phyloP scores from a whole-genome alignment of 1,140 invertebrate species.

The Asobara japonica region DNA sequence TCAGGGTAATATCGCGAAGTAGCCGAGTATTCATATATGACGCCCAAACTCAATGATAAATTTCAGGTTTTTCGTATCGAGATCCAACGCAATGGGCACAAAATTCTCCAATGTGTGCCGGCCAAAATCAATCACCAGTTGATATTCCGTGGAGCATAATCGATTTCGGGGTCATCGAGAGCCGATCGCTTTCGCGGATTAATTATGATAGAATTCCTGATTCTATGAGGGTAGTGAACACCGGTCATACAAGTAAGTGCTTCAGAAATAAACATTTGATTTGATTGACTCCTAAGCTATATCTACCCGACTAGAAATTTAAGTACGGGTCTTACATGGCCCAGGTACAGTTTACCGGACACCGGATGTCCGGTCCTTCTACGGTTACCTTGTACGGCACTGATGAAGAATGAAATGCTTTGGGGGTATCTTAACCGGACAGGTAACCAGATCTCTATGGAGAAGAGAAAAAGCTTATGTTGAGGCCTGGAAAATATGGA shows the following conservation, averaged over 20 bases:
- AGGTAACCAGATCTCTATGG: too few species aligned
- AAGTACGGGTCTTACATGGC: too few species aligned
- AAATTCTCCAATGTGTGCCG: background rate
- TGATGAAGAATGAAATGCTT: too few species aligned
- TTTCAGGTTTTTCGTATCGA: background rate
- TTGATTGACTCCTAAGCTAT: background rate
- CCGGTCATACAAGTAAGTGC: background rate
- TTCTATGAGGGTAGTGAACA: background rate
- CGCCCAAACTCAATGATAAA: background rate
- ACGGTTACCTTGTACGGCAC: too few species aligned
- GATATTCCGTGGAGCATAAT: background rate
- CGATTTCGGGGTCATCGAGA: background rate
- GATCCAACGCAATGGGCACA: background rate
- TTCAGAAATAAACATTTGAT: background rate
- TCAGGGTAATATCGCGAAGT: background rate
- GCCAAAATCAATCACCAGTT: background rate
- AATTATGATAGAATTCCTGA: background rate
- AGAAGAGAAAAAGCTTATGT: too few species aligned
- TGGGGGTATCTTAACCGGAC: too few species aligned
- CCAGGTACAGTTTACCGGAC: too few species aligned
- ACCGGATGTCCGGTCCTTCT: too few species aligned
- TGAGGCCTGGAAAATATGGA: too few species aligned
- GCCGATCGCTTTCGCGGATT: background rate
- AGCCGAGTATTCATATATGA: background rate
- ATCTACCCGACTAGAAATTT: too few species aligned